phyloP scores from a whole-genome alignment of 2,797 vertebrate genomes.

The Erethizon dorsatum region DNA sequence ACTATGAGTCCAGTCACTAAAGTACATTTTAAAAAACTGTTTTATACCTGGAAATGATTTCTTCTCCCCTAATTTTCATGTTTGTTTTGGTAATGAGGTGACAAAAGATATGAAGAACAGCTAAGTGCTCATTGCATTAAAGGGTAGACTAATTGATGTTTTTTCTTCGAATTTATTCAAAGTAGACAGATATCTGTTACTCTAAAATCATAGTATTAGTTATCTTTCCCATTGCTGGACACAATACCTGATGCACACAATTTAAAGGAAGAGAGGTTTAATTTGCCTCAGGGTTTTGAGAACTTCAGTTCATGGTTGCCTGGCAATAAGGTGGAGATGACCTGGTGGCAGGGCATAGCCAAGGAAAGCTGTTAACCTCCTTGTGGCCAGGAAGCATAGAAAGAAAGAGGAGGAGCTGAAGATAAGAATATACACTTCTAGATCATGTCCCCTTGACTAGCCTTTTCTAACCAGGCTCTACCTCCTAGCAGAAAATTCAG shows the following conservation, averaged over 20 bases:
- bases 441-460: not conserved
- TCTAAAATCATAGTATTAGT: not conserved
- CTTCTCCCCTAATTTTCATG: not conserved
- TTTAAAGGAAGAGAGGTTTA: not conserved
- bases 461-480: not conserved
- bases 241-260: too few relatives aligned
- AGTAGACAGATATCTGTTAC: not conserved
- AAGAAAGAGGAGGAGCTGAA: not conserved
- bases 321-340: not conserved
- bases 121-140: not conserved
- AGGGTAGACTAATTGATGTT: not conserved
- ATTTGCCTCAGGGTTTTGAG: not conserved
- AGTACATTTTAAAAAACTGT: not conserved
- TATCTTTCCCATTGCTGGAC: not conserved
- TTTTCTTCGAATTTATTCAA: conserved; percentile 34
- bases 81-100: not conserved
- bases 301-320: not conserved
- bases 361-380: not conserved
- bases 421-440: not conserved
- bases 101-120: not conserved
- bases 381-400: not conserved
- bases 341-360: not conserved
- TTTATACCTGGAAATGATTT: not conserved
- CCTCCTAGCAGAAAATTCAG: not conserved
- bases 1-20: too few relatives aligned